These are phyloP conservation scores for Ormyrus rosae DNA, from an alignment of 2,888 invertebrate species.

Conservation along the genomic window DNA sequence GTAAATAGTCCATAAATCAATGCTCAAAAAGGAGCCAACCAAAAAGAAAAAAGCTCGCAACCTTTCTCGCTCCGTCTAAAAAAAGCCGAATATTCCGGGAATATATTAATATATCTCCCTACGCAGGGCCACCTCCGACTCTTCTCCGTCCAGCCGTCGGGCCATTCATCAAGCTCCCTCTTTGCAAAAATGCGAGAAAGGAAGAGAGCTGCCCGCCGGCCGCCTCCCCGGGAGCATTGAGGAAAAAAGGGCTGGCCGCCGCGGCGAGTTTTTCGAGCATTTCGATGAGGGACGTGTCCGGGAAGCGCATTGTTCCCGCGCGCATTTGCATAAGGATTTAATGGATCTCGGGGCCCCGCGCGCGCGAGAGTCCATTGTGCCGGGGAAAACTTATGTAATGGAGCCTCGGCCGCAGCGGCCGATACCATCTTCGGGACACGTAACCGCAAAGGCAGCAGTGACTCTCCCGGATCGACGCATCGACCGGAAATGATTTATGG, in stretches of 20 bases:
- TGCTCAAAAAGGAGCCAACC: background rate
- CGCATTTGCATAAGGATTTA: slow-evolving; percentile 68
- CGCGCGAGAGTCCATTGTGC: slow-evolving; percentile 61
- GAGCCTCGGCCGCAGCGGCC: slow-evolving; percentile 6
- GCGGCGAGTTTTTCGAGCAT: slow-evolving; percentile 39
- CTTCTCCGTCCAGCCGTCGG: too few species aligned
- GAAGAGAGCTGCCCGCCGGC: too few species aligned
- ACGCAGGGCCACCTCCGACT: too few species aligned
- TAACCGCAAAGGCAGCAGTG: slow-evolving; percentile 33
- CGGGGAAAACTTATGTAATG: slow-evolving; percentile 65
- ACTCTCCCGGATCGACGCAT: slow-evolving; percentile 50
- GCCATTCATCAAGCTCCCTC: too few species aligned
- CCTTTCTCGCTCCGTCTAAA: too few species aligned
- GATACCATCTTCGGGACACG: slow-evolving; percentile 53
- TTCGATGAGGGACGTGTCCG: slow-evolving; percentile 54
- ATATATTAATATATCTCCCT: too few species aligned
- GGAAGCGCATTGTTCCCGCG: slow-evolving; percentile 62
- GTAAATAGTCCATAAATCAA: background rate
- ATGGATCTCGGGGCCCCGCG: slow-evolving; percentile 61
- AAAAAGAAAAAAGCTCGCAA: too few species aligned
- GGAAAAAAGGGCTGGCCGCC: background rate
- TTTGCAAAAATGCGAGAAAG: too few species aligned
- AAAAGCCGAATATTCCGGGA: too few species aligned
- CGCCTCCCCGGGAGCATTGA: background rate
- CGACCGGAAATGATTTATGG: slow-evolving; percentile 55